These are phyloP conservation scores for Paragorgia papillata DNA, from an alignment of 92 coral and sea anemone genomes.

Conservation along the genomic window DNA sequence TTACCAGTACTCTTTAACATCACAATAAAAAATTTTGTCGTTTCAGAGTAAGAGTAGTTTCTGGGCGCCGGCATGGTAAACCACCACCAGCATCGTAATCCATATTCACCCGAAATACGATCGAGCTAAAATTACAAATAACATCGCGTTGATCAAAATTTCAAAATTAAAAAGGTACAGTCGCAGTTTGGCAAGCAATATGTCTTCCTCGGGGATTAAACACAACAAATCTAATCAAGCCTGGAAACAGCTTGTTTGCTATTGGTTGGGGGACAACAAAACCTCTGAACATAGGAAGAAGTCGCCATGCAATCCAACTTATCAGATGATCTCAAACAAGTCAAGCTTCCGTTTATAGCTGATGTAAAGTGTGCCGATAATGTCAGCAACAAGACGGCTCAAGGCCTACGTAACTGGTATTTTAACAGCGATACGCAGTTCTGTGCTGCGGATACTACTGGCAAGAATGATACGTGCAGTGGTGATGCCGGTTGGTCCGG, in stretches of 20 bases:
- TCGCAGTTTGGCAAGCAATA: constrained; percentile 31
- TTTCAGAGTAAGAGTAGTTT: neutral
- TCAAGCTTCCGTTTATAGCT: constrained; percentile 55
- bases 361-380: constrained; percentile 46
- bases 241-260: constrained; percentile 42
- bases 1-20: no score
- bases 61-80: neutral
- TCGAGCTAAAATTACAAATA: neutral
- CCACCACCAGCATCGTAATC: neutral
- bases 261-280: constrained; percentile 71
- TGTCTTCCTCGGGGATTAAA: constrained; percentile 59
- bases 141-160: constrained; percentile 65
- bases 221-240: neutral
- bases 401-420: neutral
- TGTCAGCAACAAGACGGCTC: neutral
- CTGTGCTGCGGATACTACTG: constrained; percentile 70
- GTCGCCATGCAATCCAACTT: neutral
- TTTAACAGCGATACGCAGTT: constrained; percentile 56
- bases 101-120: constrained; percentile 15
- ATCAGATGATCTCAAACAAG: constrained; percentile 62
- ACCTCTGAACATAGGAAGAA: neutral
- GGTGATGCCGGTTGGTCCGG: constrained; percentile 78
- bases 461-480: constrained; percentile 51
- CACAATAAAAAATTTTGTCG: no score
- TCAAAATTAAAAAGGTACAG: constrained; percentile 40